Evolutionary conservation across 2,113 vertebrate genomes (phyloP), one percentile per base, ranked within the genome.

Genomic region (Callithrix jacchus): DNA sequence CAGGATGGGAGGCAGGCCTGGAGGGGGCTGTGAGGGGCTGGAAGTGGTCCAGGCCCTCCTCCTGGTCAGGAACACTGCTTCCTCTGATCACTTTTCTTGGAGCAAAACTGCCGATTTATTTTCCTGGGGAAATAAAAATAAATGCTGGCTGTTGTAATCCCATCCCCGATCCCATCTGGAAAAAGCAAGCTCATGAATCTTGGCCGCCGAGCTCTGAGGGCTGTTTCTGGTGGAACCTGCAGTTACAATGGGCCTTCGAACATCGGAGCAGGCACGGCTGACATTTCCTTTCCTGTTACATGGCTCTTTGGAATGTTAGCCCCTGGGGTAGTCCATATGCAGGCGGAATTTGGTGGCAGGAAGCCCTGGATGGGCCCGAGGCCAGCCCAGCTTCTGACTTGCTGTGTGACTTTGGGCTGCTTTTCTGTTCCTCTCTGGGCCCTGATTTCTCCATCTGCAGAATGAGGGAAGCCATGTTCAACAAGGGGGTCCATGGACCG

Each of bases 71-170:
- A 90, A 90, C 85, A 81, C 64, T 95, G 80, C 91, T 97, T 92
- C 77, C 73, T 89, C 95, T 84, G 91, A 89, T 82, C 40, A 87
- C 49, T 96, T 92, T 92, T 70, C 87, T 95, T 90, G 85, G 95
- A 96, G 85, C 76, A 52, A 94, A 97, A 94, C 89, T 92, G 77
- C 94, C 2, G 4, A 95, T 91, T 96, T 96, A 66, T 89, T 93
- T 97, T 97, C 88, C 71, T 27, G 40, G 94, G 84, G 92, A 91
- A 97, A 96, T 82, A 94, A 95, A 97, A 96, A 95, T 96, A 96
- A 94, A 94, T 81, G 52, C 91, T 74, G 27, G 84, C 66, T 95
- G 96, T 96, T 87, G 95, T 95, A 87, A 96, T 96, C 89, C 47
- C 87, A 86, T 93, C 84, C 37, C 40, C 21, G 23, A 4, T 40